These are phyloP conservation scores for Lethocerus indicus DNA, from an alignment of 1,140 invertebrate species.

Conservation along the genomic window DNA sequence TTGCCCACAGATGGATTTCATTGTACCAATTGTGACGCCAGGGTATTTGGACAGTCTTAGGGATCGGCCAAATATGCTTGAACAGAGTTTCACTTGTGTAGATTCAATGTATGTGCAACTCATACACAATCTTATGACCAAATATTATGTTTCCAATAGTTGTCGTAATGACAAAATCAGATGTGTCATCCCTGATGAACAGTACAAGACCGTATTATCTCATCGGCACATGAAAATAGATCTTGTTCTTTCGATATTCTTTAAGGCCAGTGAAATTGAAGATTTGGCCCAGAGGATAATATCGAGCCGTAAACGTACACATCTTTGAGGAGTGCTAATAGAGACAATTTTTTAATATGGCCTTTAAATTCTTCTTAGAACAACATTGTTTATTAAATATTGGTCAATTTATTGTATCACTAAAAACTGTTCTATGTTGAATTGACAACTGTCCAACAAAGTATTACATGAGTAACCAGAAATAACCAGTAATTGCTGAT, in stretches of 20 bases:
- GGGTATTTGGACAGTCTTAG: conserved; percentile 10
- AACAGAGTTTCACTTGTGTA: background rate
- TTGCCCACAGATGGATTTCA: conserved; percentile 14
- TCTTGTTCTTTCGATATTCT: conserved; percentile 3
- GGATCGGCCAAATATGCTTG: background rate
- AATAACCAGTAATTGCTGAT: too few species aligned
- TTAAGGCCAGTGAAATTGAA: conserved; percentile 5
- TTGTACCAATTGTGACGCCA: conserved; percentile 13
- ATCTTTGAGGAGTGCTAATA: too few species aligned
- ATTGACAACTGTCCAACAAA: too few species aligned
- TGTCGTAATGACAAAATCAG: conserved; percentile 13
- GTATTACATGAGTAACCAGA: too few species aligned
- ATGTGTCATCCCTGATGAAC: conserved; percentile 15
- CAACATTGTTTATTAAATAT: too few species aligned
- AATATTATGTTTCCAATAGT: conserved; percentile 11
- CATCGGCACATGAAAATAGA: conserved; percentile 8
- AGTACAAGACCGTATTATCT: conserved; percentile 14
- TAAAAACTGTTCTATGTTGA: too few species aligned
- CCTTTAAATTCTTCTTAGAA: too few species aligned
- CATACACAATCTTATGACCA: conserved; percentile 14
- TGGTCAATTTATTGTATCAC: too few species aligned
- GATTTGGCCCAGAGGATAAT: conserved; percentile 10
- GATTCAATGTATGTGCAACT: conserved; percentile 8
- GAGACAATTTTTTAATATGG: too few species aligned
- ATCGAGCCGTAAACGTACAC: too few species aligned